phyloP scores from a whole-genome alignment of 2,888 invertebrate species.

The Dicyrtomina minuta region DNA sequence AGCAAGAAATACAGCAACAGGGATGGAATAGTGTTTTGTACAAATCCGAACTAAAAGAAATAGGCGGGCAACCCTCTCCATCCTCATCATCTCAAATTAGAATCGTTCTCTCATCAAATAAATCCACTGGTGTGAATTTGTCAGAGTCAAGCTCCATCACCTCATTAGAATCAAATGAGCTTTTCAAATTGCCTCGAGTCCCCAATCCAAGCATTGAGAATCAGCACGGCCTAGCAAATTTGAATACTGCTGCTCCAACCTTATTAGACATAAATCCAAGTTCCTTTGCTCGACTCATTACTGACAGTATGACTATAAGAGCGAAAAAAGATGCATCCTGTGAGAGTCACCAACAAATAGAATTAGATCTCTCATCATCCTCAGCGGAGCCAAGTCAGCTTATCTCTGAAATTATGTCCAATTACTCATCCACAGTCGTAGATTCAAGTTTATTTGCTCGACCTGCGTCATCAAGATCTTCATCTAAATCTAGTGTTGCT shows the following conservation, averaged over 20 bases:
- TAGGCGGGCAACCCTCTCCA: no score
- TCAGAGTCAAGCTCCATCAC: constrained; percentile 6
- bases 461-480: no score
- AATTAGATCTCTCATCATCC: background rate
- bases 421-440: no score
- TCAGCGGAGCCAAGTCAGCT: no score
- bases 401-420: no score
- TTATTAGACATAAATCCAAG: background rate
- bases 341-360: constrained; percentile 18
- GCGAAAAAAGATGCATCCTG: background rate
- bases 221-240: constrained; percentile 5
- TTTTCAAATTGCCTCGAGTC: constrained; percentile 14
- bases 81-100: background rate
- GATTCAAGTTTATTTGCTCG: no score
- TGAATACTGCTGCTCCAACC: background rate
- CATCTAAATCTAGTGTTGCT: no score
- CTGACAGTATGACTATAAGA: background rate
- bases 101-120: constrained; percentile 11
- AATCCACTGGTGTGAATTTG: constrained; percentile 1
- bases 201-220: constrained; percentile 25
- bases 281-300: constrained; percentile 1
- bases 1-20: background rate
- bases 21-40: no score
- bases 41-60: no score
- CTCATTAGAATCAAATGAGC: background rate